Base-by-base conservation (phyloP, 2,797 vertebrate species). In the Clamator glandarius region DNA sequence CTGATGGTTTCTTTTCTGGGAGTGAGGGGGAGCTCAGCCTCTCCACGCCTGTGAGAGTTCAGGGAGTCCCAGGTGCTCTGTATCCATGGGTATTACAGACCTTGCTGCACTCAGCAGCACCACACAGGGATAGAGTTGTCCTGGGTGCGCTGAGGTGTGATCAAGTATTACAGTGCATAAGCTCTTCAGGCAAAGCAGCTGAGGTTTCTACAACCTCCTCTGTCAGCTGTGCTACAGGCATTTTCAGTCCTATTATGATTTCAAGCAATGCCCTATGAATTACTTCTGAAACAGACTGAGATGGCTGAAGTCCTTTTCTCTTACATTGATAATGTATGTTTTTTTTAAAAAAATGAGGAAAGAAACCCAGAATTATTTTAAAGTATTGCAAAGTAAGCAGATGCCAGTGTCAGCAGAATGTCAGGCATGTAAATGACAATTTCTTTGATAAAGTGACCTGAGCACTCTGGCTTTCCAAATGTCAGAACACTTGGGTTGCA, bases 361-460 rank as follows among this genome's bases (percentile, higher is more conserved):
- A 64, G 15, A 87, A 82, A 36, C 39, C 7, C 42, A 78, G 35
- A 64, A 80, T 78, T 0, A 3, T 93, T 85, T 91, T 81, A 50
- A 92, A 85, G 23, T 44, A 80, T n/a, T 89, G 64, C 28, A 75
- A 77, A 81, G 20, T 57, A 93, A 91, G 42, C 48, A 57, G 14
- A 54, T 87, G n/a, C 58, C 81, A 41, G 25, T 17, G 36, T 87
- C 44, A 83, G 44, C 85, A 46, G 42, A 93, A 75, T 58, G 46
- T 42, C 44, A n/a, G 46, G 63, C 72, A 79, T 12, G 29, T 41
- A 90, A 86, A 91, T 17, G 28, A 80, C 29, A 83, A 72, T 55
- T 78, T 86, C 24, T 84, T 83, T 68, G 50, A 74, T 69, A 66
- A 85, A 81, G 23, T 75, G 62, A 91, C 62, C 52, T 31, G 81